These are phyloP conservation scores for Andrena chrysosceles DNA, from an alignment of 2,888 invertebrate genomes.

Conservation along the genomic window DNA sequence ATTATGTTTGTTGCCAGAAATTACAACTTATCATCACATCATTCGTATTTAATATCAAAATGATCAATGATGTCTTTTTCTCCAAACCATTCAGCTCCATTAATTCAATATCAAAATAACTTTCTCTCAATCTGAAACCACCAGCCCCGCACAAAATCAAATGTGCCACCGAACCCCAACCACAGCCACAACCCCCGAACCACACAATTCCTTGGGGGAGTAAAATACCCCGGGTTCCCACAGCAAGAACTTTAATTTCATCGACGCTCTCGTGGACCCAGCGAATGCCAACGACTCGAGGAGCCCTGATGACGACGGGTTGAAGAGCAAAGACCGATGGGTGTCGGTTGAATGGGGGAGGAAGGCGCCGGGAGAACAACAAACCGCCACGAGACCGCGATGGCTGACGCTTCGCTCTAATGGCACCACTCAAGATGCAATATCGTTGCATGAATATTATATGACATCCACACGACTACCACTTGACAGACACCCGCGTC, in stretches of 20 bases:
- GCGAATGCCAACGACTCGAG: conserved; percentile 32
- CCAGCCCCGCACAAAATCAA: too few relatives aligned
- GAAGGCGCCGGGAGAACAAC: conserved; percentile 73
- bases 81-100: too few relatives aligned
- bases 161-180: too few relatives aligned
- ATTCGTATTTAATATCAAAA: too few relatives aligned
- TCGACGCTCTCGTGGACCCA: not conserved
- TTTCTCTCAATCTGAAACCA: too few relatives aligned
- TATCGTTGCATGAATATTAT: conserved; percentile 83
- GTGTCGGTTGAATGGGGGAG: conserved; percentile 48
- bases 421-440: conserved; percentile 83
- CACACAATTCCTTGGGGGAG: not conserved
- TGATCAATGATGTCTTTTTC: too few relatives aligned
- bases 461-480: conserved; percentile 72
- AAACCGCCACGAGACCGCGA: conserved; percentile 73
- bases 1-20: too few relatives aligned
- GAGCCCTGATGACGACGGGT: conserved; percentile 24
- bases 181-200: too few relatives aligned
- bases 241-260: conserved; percentile 35
- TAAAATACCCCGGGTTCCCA: not conserved
- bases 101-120: too few relatives aligned
- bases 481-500: conserved; percentile 64
- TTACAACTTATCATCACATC: too few relatives aligned
- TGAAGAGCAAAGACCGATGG: conserved; percentile 16
- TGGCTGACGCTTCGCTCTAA: conserved; percentile 77